Conservation (phyloP, 2,797 vertebrate species). For the Vultur gryphus region DNA sequence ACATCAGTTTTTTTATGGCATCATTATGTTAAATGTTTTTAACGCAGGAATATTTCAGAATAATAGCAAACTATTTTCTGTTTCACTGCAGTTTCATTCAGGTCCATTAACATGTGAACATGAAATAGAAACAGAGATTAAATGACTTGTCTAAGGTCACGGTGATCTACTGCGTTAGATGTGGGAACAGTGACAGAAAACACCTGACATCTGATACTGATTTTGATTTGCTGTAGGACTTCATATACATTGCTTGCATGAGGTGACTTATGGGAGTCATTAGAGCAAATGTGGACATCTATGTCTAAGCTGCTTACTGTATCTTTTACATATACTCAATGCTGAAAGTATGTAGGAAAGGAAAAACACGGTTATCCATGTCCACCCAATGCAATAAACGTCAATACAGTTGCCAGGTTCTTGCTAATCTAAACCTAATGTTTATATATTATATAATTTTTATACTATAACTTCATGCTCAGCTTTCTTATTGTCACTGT, state of each 20-base stretch:
- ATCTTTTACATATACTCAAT: neutral
- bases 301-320: neutral
- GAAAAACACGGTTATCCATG: neutral
- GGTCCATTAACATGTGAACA: neutral
- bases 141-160: neutral
- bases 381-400: neutral
- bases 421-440: neutral
- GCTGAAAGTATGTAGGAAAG: neutral
- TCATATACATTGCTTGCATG: neutral
- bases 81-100: slow-evolving; percentile 44
- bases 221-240: neutral
- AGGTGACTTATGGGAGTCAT: neutral
- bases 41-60: slow-evolving; percentile 51
- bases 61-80: slow-evolving; percentile 52
- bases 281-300: neutral
- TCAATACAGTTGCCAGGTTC: neutral
- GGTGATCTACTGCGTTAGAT: neutral
- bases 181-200: neutral
- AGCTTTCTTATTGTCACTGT: neutral
- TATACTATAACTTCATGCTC: neutral
- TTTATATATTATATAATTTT: neutral
- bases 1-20: slow-evolving; percentile 45
- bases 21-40: slow-evolving; percentile 56
- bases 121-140: neutral
- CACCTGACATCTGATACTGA: neutral